Evolutionary conservation across 1,140 invertebrate genomes (phyloP), one percentile per base, ranked within the genome.

Genomic region (Hirudo medicinalis): DNA sequence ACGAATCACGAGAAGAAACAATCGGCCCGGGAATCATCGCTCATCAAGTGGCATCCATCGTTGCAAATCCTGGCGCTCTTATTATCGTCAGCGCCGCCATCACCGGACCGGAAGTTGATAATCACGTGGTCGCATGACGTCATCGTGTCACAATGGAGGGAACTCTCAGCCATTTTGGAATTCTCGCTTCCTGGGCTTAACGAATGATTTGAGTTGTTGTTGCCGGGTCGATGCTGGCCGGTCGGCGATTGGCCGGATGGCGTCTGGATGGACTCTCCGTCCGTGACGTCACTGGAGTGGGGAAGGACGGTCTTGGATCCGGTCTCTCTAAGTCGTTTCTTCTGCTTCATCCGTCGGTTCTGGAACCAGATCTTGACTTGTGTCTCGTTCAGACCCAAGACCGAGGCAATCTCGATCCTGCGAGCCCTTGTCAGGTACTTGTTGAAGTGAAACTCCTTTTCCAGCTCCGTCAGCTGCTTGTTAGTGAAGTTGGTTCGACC

Each of bases 401-500:
- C 87, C 83, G 89, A 91, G 9, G 93, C 91, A 75, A 96, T 91
- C 82, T 94, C 91, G 78, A 92, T 93, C 72, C 92, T 85, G 75
- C 90, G 80, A 77, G 87, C 80, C 69, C 87, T 76, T 0, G 87
- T 88, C 76, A 88, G 81, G 79, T 88, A 87, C 72, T 86, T 84
- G 78, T 87, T 87, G 79, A 85, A 86, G 77, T 86, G 85, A 77
- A 87, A 87, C 76, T 87, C 86, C 77, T 87, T 87, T 77, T 87
- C 86, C 74, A 87, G 78, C 77, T 87, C 86, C 71, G 86, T 78
- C 17, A 85, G 86, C 77, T 88, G 89, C 82, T 95, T 94, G 79
- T 92, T 87, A 72, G 93, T 96, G 85, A 96, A 97, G 68, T 92
- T 94, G 66, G 93, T 96, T 80, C 93, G 86, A 81, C 94, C 92